A percentile compares a stretch with the other conserved stretches of the same genome.
These are phyloP conservation scores for Chloropsis cyanopogon DNA, from an alignment of 2,113 vertebrate species.

Conservation along the genomic window DNA sequence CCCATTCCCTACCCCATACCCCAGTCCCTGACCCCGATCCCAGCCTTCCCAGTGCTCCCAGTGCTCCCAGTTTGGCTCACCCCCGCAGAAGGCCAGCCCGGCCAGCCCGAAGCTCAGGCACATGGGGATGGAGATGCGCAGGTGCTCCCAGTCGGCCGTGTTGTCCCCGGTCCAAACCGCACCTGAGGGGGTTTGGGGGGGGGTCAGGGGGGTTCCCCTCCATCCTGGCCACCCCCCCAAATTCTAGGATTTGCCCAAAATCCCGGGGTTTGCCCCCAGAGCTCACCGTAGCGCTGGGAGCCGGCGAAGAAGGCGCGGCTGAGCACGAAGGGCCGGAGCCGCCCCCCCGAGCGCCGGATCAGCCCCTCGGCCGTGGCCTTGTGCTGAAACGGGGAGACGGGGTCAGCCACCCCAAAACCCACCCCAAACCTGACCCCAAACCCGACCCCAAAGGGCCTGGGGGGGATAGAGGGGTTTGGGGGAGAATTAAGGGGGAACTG, in stretches of 20 bases:
- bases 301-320: background rate
- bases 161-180: background rate
- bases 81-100: background rate
- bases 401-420: fast-evolving
- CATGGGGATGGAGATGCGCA: background rate
- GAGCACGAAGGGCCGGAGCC: background rate
- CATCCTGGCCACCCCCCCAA: fast-evolving
- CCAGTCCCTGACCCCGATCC: too few species aligned
- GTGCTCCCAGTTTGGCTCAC: background rate
- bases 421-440: background rate
- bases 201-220: background rate
- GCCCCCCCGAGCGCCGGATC: background rate
- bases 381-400: background rate
- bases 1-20: too few species aligned
- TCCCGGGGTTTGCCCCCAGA: fast-evolving
- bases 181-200: background rate
- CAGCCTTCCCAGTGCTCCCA: background rate
- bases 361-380: background rate
- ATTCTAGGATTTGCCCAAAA: background rate
- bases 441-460: background rate
- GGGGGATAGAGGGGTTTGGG: background rate
- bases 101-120: background rate
- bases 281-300: background rate
- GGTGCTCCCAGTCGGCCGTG: background rate
- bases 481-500: background rate